Evolutionary conservation across 2,113 vertebrate genomes (phyloP).

Genomic region (Oryzias melastigma): DNA sequence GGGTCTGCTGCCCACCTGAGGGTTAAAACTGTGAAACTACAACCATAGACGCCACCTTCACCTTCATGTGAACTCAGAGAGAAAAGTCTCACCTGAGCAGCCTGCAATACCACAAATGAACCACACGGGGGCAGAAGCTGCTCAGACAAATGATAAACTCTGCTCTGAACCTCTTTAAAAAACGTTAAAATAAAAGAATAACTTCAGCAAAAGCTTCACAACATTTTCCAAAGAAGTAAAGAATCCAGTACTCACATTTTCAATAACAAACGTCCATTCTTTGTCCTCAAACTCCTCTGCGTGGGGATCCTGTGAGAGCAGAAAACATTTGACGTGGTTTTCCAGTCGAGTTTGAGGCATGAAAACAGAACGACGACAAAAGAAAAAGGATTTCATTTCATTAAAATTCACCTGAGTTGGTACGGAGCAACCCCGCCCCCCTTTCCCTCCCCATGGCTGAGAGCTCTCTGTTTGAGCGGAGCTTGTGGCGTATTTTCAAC

Average conservation of each 20-base stretch:
- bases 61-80: background rate
- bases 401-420: too few relatives aligned
- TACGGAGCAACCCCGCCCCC: too few relatives aligned
- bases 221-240: background rate
- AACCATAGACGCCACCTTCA: too few relatives aligned
- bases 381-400: too few relatives aligned
- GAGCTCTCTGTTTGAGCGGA: too few relatives aligned
- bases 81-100: background rate
- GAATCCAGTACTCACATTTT: constrained; percentile 87
- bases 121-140: constrained; percentile 64
- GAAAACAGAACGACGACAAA: background rate
- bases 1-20: too few relatives aligned
- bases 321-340: background rate
- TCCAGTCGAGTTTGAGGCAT: background rate
- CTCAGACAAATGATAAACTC: background rate
- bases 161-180: too few relatives aligned
- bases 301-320: constrained; percentile 87
- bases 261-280: constrained; percentile 99
- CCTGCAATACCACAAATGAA: constrained; percentile 26
- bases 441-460: too few relatives aligned
- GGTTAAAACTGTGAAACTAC: too few relatives aligned
- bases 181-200: too few relatives aligned
- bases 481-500: too few relatives aligned
- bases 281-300: constrained; percentile 99
- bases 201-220: background rate